Percentiles rank a stretch among this genome's conserved stretches.
phyloP scores from a whole-genome alignment of 2,797 vertebrate species.

The Gila robusta region DNA sequence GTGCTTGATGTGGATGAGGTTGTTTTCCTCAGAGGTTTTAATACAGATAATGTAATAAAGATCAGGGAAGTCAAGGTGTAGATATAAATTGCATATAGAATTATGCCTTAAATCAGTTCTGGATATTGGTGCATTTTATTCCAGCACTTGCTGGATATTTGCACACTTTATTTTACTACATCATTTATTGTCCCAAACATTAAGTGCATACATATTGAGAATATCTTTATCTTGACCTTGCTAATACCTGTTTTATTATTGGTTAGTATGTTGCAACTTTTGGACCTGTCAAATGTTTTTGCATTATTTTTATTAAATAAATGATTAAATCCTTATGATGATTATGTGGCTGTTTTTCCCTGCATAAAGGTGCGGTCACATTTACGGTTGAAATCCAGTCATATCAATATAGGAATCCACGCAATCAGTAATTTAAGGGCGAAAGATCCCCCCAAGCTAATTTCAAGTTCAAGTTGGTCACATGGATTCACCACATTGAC shows the following conservation, averaged over 20 bases:
- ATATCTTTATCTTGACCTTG: not conserved
- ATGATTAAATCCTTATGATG: not conserved
- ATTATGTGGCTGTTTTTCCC: not conserved
- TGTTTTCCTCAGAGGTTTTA: conserved; percentile 5
- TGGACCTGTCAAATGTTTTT: not conserved
- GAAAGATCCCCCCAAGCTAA: not conserved
- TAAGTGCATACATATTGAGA: not conserved
- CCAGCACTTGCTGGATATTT: not conserved
- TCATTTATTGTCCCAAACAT: not conserved
- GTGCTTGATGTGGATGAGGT: conserved; percentile 15
- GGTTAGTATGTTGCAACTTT: not conserved
- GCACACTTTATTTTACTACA: not conserved
- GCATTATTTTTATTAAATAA: not conserved
- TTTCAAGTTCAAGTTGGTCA: not conserved
- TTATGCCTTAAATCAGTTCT: not conserved
- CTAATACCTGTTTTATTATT: not conserved
- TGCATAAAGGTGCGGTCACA: not conserved
- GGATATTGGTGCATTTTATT: not conserved
- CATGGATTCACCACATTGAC: not conserved
- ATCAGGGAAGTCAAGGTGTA: not conserved
- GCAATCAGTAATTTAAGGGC: not conserved
- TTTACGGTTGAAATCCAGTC: not conserved
- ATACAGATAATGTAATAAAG: not conserved
- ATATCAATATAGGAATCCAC: not conserved
- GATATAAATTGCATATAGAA: conserved; percentile 10